Base-by-base conservation (phyloP, 2,797 vertebrate species). In the Nothura maculosa region DNA sequence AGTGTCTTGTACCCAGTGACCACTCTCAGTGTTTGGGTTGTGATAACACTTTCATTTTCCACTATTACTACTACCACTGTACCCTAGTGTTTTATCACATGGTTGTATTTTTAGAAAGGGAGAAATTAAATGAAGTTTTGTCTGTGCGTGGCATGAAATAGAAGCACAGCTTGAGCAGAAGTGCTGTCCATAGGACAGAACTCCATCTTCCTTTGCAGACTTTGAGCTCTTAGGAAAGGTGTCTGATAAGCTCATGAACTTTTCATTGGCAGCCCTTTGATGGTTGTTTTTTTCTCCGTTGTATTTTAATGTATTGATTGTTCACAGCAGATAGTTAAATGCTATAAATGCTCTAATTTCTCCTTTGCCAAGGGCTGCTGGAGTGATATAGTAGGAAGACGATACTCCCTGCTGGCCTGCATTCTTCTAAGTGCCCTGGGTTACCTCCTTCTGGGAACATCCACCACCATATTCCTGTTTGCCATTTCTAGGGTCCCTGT, bases 331-430 rank as follows among this genome's bases (percentile, higher is more conserved):
- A 11, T 19, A 25, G 22, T 4, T 74, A 47, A 89, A n/a, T 91
- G 70, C 55, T 76, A 52, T 8, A 47, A 54, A 83, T 75, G 12
- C 22, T 78, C 28, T 84, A 42, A 30, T 63, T 92, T 55, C 40
- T 92, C 25, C 82, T 89, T 92, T 96, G 62, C 92, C 30, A 97
- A 99, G 99, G 99, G 99, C 87, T 99, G 98, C 97, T 99, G 99
- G 99, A 99, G 99, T 72, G 99, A 99, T 60, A 93, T 99, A 90
- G 98, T 98, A 42, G 99, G 99, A 75, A 98, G 98, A 88, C 97
- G 90, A 10, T 96, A 97, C 97, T 99, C 99, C 30, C 96, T 99
- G 93, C 98, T 99, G 82, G 97, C 98, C 10, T 99, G 99, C 76
- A 98, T 99, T 94, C 96, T 99, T 90, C 96, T 99, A 47, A 99